Evolutionary conservation across 2,888 invertebrate species (phyloP).

Genomic region (Exocentrus adspersus): DNA sequence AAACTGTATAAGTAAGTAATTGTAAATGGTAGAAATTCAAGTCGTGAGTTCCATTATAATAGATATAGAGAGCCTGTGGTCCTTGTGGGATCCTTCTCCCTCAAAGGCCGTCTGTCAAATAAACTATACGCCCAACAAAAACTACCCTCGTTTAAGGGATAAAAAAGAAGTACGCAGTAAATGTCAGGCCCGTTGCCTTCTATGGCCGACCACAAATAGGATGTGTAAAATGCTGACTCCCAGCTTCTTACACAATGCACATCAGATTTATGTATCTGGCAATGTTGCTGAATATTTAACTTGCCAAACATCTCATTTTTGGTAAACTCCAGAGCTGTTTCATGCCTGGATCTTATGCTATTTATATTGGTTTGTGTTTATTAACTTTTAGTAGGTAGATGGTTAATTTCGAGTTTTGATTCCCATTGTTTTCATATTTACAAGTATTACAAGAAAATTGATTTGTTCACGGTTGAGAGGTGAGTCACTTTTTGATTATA

Average conservation of each 20-base stretch:
- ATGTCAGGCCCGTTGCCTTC: slow-evolving; percentile 50
- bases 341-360: background rate
- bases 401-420: too few relatives aligned
- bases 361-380: slow-evolving; percentile 20
- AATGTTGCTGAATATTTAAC: slow-evolving; percentile 35
- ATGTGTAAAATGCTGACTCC: slow-evolving; percentile 47
- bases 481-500: too few relatives aligned
- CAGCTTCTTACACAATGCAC: slow-evolving; percentile 42
- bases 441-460: too few relatives aligned
- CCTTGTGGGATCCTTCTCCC: slow-evolving; percentile 40
- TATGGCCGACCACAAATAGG: slow-evolving; percentile 45
- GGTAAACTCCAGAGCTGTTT: background rate
- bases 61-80: slow-evolving; percentile 27
- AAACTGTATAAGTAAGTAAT: too few relatives aligned
- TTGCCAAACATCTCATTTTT: slow-evolving; percentile 30
- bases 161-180: slow-evolving; percentile 52
- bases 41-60: slow-evolving; percentile 33
- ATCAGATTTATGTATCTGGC: slow-evolving; percentile 42
- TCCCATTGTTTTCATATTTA: too few relatives aligned
- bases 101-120: slow-evolving; percentile 50
- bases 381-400: slow-evolving; percentile 28
- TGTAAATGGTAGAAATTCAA: slow-evolving; percentile 44
- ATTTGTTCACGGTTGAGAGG: too few relatives aligned
- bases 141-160: slow-evolving; percentile 47
- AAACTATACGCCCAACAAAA: slow-evolving; percentile 50